Base-by-base conservation (phyloP, 2,888 invertebrate species). In the Rhagonycha fulva region DNA sequence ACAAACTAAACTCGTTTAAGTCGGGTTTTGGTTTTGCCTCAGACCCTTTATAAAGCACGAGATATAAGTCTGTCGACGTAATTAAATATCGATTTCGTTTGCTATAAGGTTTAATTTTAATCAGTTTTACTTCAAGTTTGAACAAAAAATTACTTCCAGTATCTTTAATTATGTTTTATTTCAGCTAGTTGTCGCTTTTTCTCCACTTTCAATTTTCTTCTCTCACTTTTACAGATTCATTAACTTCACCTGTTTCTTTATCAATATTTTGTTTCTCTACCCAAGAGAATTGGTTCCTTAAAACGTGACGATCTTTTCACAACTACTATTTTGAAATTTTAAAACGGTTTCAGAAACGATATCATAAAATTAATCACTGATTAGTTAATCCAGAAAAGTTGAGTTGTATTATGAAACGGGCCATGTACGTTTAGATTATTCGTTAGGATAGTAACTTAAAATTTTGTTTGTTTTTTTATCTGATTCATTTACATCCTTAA, bases 71-170 rank as follows among this genome's bases (percentile, higher is more conserved):
- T 26, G 63, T 66, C 63, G 63, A 66, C 63, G 63, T 66, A 66
- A 66, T 66, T 66, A 66, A 66, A 66, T 66, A 66, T 66, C 63
- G 63, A 66, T 66, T 66, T 66, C 26, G 63, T 66, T 66, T 66
- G 63, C 12, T 66, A 24, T n/a, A 66, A 26, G 63, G 63, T 66
- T 66, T 66, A 66, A 66, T 66, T 66, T 66, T 66, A 66, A 66
- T 66, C 63, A 66, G 63, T 66, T 66, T 66, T 66, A 66, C 47
- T 47, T 47, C 47, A 47, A 47, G 47, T 47, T 47, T 47, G 47
- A 47, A 47, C 47, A 47, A 47, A 47, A 47, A 47, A 47, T 47
- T 47, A 47, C 47, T 47, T 47, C 47, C 47, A 47, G 47, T 47
- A 47, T 47, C 47, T 47, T 47, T 47, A 47, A 47, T 47, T 47